These are phyloP conservation scores for Drosophila subobscura DNA, from an alignment of 1,140 invertebrate species.

Conservation along the genomic window DNA sequence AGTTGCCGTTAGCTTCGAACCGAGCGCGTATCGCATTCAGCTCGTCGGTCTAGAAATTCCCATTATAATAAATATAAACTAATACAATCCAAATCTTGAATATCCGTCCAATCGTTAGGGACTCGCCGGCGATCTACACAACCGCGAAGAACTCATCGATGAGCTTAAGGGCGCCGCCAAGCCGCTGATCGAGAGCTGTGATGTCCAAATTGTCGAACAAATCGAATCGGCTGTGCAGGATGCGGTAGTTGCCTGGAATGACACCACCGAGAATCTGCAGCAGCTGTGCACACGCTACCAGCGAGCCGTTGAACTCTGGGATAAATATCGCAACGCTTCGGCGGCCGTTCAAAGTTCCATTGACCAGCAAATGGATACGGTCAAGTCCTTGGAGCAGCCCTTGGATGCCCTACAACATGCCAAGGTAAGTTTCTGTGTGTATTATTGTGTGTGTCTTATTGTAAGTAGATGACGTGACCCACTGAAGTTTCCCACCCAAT, in stretches of 20 bases:
- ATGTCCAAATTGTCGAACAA: slow-evolving; percentile 87
- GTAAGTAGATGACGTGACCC: slow-evolving; percentile 20
- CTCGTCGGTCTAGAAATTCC: slow-evolving; percentile 8
- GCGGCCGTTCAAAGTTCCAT: slow-evolving; percentile 89
- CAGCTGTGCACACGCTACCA: slow-evolving; percentile 90
- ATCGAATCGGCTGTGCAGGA: slow-evolving; percentile 89
- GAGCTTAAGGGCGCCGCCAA: slow-evolving; percentile 88
- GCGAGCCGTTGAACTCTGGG: slow-evolving; percentile 90
- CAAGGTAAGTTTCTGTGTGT: slow-evolving; percentile 70
- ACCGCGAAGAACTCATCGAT: slow-evolving; percentile 88
- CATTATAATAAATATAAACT: slow-evolving; percentile 1
- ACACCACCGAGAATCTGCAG: slow-evolving; percentile 89
- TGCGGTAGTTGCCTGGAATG: slow-evolving; percentile 90
- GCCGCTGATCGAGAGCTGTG: slow-evolving; percentile 88
- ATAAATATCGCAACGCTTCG: slow-evolving; percentile 89
- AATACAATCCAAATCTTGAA: slow-evolving; percentile 4
- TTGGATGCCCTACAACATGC: slow-evolving; percentile 77
- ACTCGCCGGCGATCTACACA: slow-evolving; percentile 87
- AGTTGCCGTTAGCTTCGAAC: slow-evolving; percentile 71
- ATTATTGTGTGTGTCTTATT: not conserved
- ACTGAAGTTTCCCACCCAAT: slow-evolving; percentile 4
- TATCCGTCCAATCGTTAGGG: slow-evolving; percentile 82
- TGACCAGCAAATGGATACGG: slow-evolving; percentile 86
- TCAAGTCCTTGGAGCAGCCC: slow-evolving; percentile 78
- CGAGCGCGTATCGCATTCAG: slow-evolving; percentile 50